A percentile compares a stretch with the other conserved stretches of the same genome.
These are phyloP conservation scores for Buathra laborator DNA, from an alignment of 2,888 invertebrate species.

Conservation along the genomic window DNA sequence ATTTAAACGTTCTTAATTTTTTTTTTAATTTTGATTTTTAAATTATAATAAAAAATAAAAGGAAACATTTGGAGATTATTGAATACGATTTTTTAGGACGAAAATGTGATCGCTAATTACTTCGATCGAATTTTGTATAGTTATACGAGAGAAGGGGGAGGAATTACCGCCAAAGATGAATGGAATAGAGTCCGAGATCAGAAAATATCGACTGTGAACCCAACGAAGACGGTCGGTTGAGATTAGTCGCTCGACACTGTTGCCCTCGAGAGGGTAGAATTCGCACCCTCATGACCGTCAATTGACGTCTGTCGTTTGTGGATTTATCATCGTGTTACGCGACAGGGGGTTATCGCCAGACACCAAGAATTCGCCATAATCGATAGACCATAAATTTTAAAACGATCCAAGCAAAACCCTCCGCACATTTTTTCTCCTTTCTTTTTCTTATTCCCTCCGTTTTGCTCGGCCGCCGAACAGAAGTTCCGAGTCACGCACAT, in stretches of 20 bases:
- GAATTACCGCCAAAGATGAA: background rate
- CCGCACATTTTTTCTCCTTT: background rate
- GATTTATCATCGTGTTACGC: slow-evolving; percentile 56
- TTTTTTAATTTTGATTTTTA: background rate
- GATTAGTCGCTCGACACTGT: slow-evolving; percentile 46
- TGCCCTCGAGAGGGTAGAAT: background rate
- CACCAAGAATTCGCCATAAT: slow-evolving; percentile 16
- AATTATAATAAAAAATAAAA: background rate
- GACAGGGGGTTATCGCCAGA: background rate
- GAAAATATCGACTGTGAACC: slow-evolving; percentile 5
- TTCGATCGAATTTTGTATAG: too few relatives aligned
- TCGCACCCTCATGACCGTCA: slow-evolving; percentile 35
- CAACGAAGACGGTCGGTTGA: slow-evolving; percentile 23
- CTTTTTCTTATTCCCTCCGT: background rate
- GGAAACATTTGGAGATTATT: background rate
- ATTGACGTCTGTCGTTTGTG: slow-evolving; percentile 42
- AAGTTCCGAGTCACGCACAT: slow-evolving; percentile 25
- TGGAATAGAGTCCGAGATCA: slow-evolving; percentile 11
- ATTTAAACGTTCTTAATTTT: too few relatives aligned
- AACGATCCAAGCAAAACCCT: slow-evolving; percentile 13
- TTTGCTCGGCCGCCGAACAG: background rate
- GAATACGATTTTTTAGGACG: background rate
- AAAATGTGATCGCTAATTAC: too few relatives aligned
- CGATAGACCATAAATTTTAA: slow-evolving; percentile 36
- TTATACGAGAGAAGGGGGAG: background rate